phyloP scores from a whole-genome alignment of 2,113 vertebrate genomes.

The Takifugu bimaculatus region DNA sequence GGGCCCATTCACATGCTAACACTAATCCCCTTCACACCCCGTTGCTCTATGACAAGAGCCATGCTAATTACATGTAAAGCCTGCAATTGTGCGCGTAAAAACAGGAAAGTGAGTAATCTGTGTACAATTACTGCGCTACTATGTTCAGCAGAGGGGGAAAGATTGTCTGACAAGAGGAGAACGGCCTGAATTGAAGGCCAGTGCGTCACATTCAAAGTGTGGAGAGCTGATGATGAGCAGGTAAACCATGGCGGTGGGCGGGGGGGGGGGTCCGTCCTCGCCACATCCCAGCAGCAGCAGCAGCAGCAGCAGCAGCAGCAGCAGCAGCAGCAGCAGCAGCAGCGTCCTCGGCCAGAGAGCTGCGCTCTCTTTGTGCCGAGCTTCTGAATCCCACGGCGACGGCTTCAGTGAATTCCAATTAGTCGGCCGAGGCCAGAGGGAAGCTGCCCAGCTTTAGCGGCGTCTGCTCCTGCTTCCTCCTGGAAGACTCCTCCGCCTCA shows the following conservation, averaged over 20 bases:
- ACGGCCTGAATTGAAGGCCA: conserved; percentile 24
- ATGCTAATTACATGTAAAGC: conserved; percentile 64
- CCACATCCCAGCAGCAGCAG: not conserved
- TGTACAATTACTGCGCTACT: conserved; percentile 41
- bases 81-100: conserved; percentile 49
- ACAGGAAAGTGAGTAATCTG: conserved; percentile 49
- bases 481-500: not conserved
- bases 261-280: not conserved
- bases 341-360: conserved; percentile 9
- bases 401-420: conserved; percentile 19
- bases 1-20: conserved; percentile 62
- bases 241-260: not conserved
- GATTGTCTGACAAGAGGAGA: conserved; percentile 25
- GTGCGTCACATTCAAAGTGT: not conserved
- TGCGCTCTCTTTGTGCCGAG: conserved; percentile 12
- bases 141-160: conserved; percentile 36
- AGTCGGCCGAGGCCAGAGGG: not conserved
- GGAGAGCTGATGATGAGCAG: not conserved
- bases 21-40: conserved; percentile 60
- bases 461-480: conserved; percentile 6
- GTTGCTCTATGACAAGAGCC: conserved; percentile 57
- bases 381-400: conserved; percentile 8
- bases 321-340: not conserved
- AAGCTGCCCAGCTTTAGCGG: too few relatives aligned
- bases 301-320: not conserved